Evolutionary conservation across 2,888 invertebrate species (phyloP).

Genomic region (Orthosia gracilis): DNA sequence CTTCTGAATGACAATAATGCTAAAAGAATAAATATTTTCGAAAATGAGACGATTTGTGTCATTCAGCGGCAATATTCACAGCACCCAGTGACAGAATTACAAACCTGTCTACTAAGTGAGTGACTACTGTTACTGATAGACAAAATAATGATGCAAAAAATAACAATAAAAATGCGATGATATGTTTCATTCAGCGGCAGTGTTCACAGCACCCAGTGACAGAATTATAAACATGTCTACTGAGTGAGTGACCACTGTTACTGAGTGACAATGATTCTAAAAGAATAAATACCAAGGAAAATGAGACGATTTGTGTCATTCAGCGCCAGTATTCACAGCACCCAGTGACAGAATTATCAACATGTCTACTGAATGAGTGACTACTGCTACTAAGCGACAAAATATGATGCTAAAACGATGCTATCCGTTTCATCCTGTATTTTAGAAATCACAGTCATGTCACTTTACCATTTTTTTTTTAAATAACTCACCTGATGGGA

Average conservation of each 20-base stretch:
- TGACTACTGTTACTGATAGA: too few species aligned
- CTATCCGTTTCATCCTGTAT: too few species aligned
- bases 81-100: constrained; percentile 55
- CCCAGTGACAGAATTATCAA: constrained; percentile 68
- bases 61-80: constrained; percentile 16
- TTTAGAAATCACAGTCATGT: too few species aligned
- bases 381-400: neutral
- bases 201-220: constrained; percentile 50
- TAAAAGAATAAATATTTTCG: too few species aligned
- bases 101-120: constrained; percentile 51
- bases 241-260: constrained; percentile 38
- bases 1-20: too few species aligned
- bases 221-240: constrained; percentile 39
- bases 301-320: neutral
- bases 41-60: neutral
- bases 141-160: too few species aligned
- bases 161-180: too few species aligned
- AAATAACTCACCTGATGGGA: too few species aligned
- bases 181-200: neutral
- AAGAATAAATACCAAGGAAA: neutral
- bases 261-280: neutral
- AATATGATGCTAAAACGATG: too few species aligned
- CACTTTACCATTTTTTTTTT: too few species aligned
- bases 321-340: constrained; percentile 57
- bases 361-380: too few species aligned